Percentiles rank a stretch among this genome's conserved stretches.
Evolutionary conservation across 30 jellyfish, hydroid and myxozoan species (phyloP).

Genomic region (Haliclystus octoradiatus): DNA sequence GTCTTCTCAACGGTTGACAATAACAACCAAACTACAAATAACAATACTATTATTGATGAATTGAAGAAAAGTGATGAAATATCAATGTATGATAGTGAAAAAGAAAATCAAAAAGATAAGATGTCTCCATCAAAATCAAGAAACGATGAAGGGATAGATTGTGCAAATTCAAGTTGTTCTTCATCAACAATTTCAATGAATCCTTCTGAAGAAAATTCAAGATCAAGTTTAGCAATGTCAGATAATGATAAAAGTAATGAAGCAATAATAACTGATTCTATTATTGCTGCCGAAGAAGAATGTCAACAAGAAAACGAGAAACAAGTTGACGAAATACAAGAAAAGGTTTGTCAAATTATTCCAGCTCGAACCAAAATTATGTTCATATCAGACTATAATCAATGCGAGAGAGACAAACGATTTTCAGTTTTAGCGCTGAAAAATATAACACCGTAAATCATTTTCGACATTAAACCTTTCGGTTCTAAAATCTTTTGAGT

Average conservation of each 20-base stretch:
- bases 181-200: neutral
- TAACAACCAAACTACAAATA: no score
- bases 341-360: constrained; percentile 14
- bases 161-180: no score
- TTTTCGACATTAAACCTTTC: no score
- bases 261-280: constrained; percentile 7
- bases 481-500: no score
- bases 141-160: constrained; percentile 1
- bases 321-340: constrained; percentile 2
- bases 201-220: neutral
- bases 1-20: no score
- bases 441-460: no score
- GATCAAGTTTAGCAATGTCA: neutral
- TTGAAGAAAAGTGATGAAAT: neutral
- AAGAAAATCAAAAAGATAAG: neutral
- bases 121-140: neutral
- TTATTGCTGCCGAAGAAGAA: constrained; percentile 36
- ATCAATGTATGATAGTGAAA: neutral
- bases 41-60: neutral
- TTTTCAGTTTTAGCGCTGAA: no score
- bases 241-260: constrained; percentile 2
- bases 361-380: no score
- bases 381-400: no score
- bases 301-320: constrained; percentile 19
- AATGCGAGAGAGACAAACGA: no score